Percentiles rank a stretch among this genome's conserved stretches.
These are phyloP conservation scores for Sapayoa aenigma DNA, from an alignment of 2,113 vertebrate genomes.

Conservation along the genomic window DNA sequence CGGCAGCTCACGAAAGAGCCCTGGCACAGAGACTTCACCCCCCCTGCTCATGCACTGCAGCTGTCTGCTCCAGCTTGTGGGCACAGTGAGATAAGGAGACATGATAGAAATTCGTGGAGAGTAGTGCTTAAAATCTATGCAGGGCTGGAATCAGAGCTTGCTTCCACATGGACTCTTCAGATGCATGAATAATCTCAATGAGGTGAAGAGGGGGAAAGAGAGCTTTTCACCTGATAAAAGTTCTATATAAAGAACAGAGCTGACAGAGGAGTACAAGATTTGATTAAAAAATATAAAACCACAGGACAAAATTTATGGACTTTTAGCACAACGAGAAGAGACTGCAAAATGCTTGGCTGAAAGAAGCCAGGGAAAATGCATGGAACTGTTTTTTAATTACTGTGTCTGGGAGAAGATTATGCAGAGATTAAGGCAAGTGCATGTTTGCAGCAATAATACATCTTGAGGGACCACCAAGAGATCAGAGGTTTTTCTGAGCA, in stretches of 20 bases:
- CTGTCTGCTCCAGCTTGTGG: neutral
- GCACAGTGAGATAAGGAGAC: neutral
- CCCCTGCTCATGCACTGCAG: rapidly evolving
- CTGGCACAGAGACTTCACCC: neutral
- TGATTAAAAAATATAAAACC: neutral
- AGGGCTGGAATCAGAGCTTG: neutral
- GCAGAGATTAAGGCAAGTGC: neutral
- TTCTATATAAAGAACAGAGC: neutral
- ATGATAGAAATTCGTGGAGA: neutral
- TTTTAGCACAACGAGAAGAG: neutral
- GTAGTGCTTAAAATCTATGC: neutral
- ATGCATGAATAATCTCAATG: neutral
- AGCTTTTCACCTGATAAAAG: neutral
- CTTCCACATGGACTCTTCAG: neutral
- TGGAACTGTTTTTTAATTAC: neutral
- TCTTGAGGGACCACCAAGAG: neutral
- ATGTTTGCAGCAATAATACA: conserved; percentile 18
- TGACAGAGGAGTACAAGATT: neutral
- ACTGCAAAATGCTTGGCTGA: neutral
- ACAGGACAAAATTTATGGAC: neutral
- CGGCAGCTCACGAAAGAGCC: neutral
- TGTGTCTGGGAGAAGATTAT: neutral
- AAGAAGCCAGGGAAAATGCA: neutral
- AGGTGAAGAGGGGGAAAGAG: neutral
- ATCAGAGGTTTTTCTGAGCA: neutral